Evolutionary conservation across 2,113 vertebrate genomes (phyloP), one percentile per base, ranked within the genome.

Genomic region (Periophthalmus modestus): DNA sequence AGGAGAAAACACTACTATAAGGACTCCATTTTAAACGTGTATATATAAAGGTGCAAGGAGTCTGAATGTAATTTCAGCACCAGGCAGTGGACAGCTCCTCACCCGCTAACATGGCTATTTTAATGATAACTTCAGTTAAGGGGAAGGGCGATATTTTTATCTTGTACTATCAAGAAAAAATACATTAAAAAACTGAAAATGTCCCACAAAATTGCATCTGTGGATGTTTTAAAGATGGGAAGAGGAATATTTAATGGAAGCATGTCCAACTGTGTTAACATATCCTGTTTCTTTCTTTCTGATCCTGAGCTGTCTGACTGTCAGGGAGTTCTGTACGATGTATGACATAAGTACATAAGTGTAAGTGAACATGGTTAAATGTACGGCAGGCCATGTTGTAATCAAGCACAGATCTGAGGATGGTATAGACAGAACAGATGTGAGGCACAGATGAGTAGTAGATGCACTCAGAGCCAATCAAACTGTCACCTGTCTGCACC

Each of bases 401-500:
- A 91, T 89, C 81, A 82, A 78, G 79, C 71, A 71, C 62, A 77
- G 70, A 68, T 72, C 71, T 52, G 73, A 82, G 80, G 78, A 73
- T 75, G 19, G 18, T 54, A 54, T 72, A 87, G 82, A 84, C 81
- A 84, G 85, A 81, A 89, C 88, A 90, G 88, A 91, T 88, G 90
- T 88, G 77, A 69, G 52, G 83, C 77, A 74, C 85, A 86, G 82
- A 84, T 81, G 88, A 89, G 81, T 72, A 82, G 77, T n/a, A 88
- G 84, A 85, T 81, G 85, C 84, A 84, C 82, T 86, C 85, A 86
- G 85, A 90, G 78, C 84, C 79, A 78, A 89, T 89, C 88, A 89
- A 83, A 87, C 88, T 88, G 87, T 82, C 87, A 88, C 80, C 77
- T 88, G 73, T 78, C 80, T 74, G 68, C 82, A 85, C 82, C 85